Conservation (phyloP, 2,797 vertebrate species). For the Vespertilio murinus region DNA sequence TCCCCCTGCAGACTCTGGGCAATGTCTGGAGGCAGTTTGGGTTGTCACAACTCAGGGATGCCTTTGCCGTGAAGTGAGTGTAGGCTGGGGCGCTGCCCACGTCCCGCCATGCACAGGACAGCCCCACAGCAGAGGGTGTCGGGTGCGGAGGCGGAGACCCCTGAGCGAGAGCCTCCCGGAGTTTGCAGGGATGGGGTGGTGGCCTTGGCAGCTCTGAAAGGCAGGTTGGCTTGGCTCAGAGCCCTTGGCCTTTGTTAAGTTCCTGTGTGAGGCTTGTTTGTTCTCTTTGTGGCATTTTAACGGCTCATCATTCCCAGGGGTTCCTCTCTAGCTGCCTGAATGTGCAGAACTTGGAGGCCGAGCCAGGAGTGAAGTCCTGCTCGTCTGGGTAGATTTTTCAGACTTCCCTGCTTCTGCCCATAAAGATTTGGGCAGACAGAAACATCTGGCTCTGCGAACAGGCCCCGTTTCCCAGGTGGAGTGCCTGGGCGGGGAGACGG, state of each 20-base stretch:
- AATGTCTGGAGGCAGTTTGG: not conserved
- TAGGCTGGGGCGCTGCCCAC: not conserved
- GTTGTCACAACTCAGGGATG: not conserved
- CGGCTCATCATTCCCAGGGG: not conserved
- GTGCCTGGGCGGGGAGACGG: not conserved
- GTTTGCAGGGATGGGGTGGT: too few relatives aligned
- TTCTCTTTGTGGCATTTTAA: accelerated
- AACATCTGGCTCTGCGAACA: not conserved
- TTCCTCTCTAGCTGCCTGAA: not conserved
- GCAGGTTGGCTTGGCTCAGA: accelerated
- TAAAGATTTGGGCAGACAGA: not conserved
- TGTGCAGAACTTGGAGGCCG: not conserved
- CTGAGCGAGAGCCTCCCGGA: not conserved
- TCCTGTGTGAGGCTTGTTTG: not conserved
- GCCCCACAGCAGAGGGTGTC: accelerated
- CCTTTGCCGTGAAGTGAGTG: not conserved
- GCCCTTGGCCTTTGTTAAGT: not conserved
- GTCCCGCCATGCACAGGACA: not conserved
- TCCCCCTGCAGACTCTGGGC: not conserved
- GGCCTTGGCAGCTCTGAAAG: not conserved
- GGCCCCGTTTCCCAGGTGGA: not conserved
- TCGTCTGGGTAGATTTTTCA: not conserved
- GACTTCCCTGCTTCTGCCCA: not conserved
- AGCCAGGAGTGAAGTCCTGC: not conserved
- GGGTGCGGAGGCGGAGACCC: not conserved